Percentiles rank a stretch among this genome's conserved stretches.
Evolutionary conservation across 2,797 vertebrate species (phyloP).

Genomic region (Natrix natrix): DNA sequence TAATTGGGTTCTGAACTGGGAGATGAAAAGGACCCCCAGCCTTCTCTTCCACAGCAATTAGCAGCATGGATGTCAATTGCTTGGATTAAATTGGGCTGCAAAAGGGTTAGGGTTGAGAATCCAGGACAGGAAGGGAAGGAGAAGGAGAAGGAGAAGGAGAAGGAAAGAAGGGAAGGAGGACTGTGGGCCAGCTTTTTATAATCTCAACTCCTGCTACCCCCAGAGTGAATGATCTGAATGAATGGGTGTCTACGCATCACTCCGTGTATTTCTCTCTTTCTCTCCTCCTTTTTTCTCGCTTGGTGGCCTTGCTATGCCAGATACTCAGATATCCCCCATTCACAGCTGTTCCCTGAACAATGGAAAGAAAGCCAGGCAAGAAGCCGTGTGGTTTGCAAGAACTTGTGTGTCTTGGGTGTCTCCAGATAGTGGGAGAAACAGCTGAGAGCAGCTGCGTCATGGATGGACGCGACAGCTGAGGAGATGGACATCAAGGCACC

Average conservation of each 20-base stretch:
- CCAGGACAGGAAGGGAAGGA: background rate
- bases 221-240: background rate
- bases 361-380: background rate
- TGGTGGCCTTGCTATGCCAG: background rate
- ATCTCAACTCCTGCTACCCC: background rate
- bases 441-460: conserved; percentile 66
- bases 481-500: background rate
- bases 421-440: conserved; percentile 18
- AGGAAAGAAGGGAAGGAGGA: background rate
- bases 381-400: background rate
- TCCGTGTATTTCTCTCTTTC: background rate
- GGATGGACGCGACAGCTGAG: accelerated
- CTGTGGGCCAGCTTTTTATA: background rate
- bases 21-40: background rate
- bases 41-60: background rate
- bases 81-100: background rate
- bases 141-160: no score
- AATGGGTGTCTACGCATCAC: background rate
- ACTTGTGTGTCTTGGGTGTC: conserved; percentile 28
- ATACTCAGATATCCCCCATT: conserved; percentile 11
- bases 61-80: background rate
- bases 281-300: background rate
- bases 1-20: background rate
- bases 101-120: background rate
- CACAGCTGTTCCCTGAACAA: conserved; percentile 46